Evolutionary conservation across 2,113 vertebrate genomes (phyloP).

Genomic region (Saccopteryx bilineata): DNA sequence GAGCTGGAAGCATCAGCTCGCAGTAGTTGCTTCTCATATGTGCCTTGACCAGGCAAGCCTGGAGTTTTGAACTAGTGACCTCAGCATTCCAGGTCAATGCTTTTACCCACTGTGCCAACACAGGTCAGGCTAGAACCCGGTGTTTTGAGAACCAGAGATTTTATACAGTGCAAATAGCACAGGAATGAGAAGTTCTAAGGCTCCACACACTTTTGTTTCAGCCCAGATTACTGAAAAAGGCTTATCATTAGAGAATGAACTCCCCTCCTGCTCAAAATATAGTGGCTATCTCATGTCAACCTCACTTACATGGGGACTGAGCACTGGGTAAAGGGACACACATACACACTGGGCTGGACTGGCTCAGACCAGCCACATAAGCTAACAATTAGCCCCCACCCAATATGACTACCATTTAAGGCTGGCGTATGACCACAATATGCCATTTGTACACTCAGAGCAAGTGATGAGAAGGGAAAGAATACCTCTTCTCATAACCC

Average conservation of each 20-base stretch:
- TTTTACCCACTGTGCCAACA: too few relatives aligned
- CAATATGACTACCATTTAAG: rapidly evolving
- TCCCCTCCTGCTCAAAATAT: not conserved
- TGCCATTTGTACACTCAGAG: not conserved
- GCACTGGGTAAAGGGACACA: not conserved
- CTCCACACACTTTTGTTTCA: not conserved
- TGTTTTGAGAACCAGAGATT: not conserved
- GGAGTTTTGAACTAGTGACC: too few relatives aligned
- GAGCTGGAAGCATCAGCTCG: too few relatives aligned
- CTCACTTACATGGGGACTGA: not conserved
- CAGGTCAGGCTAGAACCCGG: not conserved
- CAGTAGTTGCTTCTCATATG: too few relatives aligned
- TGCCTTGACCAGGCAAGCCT: too few relatives aligned
- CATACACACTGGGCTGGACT: not conserved
- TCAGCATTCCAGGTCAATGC: too few relatives aligned
- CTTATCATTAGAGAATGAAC: not conserved
- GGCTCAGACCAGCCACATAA: not conserved
- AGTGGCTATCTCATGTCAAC: not conserved
- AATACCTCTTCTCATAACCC: not conserved
- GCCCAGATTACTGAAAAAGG: not conserved
- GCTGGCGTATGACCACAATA: not conserved
- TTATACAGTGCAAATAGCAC: not conserved
- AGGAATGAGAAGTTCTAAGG: not conserved
- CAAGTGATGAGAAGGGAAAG: not conserved
- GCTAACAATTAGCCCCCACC: too few relatives aligned